Conservation (phyloP, 2,888 invertebrate species). For the Bellardia pandia region DNA sequence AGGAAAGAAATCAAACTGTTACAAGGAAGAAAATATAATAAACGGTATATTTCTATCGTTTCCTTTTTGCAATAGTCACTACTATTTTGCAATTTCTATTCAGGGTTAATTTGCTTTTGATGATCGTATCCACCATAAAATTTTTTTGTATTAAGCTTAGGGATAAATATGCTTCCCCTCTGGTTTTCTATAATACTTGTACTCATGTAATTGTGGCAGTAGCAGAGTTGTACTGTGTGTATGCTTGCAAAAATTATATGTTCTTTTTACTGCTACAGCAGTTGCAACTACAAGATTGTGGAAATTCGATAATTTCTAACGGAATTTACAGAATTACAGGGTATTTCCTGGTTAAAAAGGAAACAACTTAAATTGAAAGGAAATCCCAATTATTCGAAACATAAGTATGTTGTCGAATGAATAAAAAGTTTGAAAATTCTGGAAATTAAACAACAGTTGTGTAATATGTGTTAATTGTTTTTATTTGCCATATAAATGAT, state of each 20-base stretch:
- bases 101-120: slow-evolving; percentile 68
- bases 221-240: neutral
- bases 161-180: slow-evolving; percentile 26
- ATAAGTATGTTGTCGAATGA: neutral
- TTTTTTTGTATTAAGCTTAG: slow-evolving; percentile 25
- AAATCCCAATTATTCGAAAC: slow-evolving; percentile 43
- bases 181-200: neutral
- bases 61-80: slow-evolving; percentile 12
- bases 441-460: neutral
- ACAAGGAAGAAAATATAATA: slow-evolving; percentile 56
- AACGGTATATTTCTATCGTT: slow-evolving; percentile 60
- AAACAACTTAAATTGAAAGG: slow-evolving; percentile 35
- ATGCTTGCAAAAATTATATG: neutral
- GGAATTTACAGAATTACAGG: slow-evolving; percentile 75
- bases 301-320: slow-evolving; percentile 81
- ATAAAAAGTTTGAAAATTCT: neutral
- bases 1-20: slow-evolving; percentile 44
- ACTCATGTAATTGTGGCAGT: slow-evolving; percentile 14
- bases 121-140: slow-evolving; percentile 58
- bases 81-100: slow-evolving; percentile 40
- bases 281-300: slow-evolving; percentile 74
- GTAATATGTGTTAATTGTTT: neutral
- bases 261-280: slow-evolving; percentile 27
- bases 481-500: neutral
- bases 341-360: slow-evolving; percentile 75